Evolutionary conservation across 2,797 vertebrate species (phyloP).

Genomic region (Poeciliopsis turneri): DNA sequence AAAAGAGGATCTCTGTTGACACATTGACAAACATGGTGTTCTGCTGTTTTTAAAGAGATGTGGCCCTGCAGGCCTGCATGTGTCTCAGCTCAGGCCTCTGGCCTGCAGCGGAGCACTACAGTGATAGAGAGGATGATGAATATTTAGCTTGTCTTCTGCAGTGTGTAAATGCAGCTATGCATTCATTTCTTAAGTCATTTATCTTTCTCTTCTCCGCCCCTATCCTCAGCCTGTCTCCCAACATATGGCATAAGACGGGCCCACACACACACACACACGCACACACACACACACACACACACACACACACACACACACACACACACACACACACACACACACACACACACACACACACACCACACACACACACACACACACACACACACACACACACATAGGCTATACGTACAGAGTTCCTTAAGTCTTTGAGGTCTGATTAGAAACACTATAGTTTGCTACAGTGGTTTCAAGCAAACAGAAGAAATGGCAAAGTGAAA

Average conservation of each 20-base stretch:
- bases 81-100: constrained; percentile 51
- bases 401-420: constrained; percentile 5
- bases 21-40: constrained; percentile 20
- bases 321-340: constrained; percentile 41
- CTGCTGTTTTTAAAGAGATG: constrained; percentile 32
- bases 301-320: constrained; percentile 32
- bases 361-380: constrained; percentile 40
- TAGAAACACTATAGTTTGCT: constrained; percentile 1
- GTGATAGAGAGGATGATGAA: constrained; percentile 69
- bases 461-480: not conserved
- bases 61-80: constrained; percentile 30
- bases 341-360: constrained; percentile 34
- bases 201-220: constrained; percentile 71
- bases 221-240: constrained; percentile 71
- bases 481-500: not conserved
- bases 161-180: constrained; percentile 76
- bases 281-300: constrained; percentile 36
- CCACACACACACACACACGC: constrained; percentile 39
- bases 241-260: constrained; percentile 73
- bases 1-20: constrained; percentile 13
- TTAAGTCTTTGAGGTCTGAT: constrained; percentile 19
- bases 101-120: constrained; percentile 59
- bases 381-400: constrained; percentile 11
- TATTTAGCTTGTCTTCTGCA: constrained; percentile 66
- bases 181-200: constrained; percentile 79